These are phyloP conservation scores for Mercenaria mercenaria DNA, from an alignment of 1,140 invertebrate species.

Conservation along the genomic window DNA sequence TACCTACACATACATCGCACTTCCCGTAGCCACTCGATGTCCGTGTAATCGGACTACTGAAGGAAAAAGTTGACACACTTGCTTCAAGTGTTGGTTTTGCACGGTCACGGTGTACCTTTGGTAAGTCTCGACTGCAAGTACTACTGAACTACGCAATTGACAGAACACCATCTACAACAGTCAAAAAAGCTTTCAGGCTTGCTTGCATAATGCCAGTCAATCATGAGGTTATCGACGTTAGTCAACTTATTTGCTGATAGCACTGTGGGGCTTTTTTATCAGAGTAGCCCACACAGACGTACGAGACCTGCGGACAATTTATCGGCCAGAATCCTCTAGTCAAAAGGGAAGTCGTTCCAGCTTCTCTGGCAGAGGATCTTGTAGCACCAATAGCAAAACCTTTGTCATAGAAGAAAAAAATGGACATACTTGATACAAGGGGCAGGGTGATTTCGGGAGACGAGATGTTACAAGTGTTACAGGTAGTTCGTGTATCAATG, in stretches of 20 bases:
- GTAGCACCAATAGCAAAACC: neutral
- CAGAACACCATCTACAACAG: neutral
- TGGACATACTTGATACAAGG: neutral
- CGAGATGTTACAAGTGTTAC: neutral
- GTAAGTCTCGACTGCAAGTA: neutral
- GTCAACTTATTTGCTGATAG: neutral
- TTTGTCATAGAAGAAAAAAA: neutral
- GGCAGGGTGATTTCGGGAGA: neutral
- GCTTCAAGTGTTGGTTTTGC: no score
- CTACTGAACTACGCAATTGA: neutral
- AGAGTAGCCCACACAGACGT: neutral
- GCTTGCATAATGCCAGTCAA: neutral
- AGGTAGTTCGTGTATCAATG: neutral
- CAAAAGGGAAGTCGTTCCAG: neutral
- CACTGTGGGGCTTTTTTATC: neutral
- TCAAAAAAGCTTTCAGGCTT: neutral
- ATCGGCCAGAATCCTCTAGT: no score
- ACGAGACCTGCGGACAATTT: no score
- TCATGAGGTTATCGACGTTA: neutral
- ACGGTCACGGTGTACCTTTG: neutral
- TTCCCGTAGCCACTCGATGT: neutral
- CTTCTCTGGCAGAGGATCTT: neutral
- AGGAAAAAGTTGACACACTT: neutral
- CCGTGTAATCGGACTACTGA: neutral
- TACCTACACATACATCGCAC: neutral